phyloP scores from a whole-genome alignment of 2,888 invertebrate species.

The Microctonus aethiopoides region DNA sequence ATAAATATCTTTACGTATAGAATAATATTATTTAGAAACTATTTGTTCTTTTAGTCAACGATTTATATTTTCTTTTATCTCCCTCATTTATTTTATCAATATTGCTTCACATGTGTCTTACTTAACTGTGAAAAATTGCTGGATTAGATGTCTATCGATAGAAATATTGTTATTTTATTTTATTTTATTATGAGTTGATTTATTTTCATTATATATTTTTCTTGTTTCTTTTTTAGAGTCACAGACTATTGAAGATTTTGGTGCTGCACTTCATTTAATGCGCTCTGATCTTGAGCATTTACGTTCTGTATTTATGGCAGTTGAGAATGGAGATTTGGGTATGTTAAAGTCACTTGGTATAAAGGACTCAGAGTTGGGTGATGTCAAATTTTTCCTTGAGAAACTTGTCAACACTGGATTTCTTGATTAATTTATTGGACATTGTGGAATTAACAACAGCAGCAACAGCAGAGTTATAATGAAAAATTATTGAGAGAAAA shows the following conservation, averaged over 20 bases:
- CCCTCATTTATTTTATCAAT: too few relatives aligned
- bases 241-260: conserved; percentile 94
- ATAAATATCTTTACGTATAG: too few relatives aligned
- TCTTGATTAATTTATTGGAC: conserved; percentile 77
- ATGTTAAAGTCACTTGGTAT: conserved; percentile 94
- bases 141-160: too few relatives aligned
- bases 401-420: conserved; percentile 96
- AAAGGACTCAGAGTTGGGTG: conserved; percentile 94
- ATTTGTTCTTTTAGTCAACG: too few relatives aligned
- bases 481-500: not conserved
- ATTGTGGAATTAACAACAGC: not conserved
- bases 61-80: too few relatives aligned
- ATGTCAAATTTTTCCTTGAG: conserved; percentile 96
- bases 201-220: conserved; percentile 28
- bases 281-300: conserved; percentile 91
- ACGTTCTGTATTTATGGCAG: conserved; percentile 94
- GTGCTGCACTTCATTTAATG: conserved; percentile 86
- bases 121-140: not conserved
- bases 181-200: not conserved
- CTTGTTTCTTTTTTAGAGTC: conserved; percentile 75
- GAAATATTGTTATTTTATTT: not conserved
- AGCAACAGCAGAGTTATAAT: not conserved
- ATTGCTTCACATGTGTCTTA: too few relatives aligned
- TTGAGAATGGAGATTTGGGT: conserved; percentile 93
- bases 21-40: not conserved